These are phyloP conservation scores for Platerodrilus igneus DNA, from an alignment of 2,888 invertebrate species.

Conservation along the genomic window DNA sequence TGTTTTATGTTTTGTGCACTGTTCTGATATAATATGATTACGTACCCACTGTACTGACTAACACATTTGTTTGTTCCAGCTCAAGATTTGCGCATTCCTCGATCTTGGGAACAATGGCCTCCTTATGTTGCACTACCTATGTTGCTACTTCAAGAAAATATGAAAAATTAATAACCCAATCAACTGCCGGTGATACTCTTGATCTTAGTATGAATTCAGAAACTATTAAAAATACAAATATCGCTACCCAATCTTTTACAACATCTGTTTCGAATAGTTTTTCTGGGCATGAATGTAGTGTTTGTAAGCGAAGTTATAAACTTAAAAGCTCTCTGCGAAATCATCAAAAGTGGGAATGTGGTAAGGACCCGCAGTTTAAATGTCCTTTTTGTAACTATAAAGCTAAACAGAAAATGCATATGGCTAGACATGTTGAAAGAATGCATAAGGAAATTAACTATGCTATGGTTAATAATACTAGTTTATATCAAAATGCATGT, in stretches of 20 bases:
- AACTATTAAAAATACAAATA: background rate
- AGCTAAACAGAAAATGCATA: conserved; percentile 81
- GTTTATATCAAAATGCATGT: too few relatives aligned
- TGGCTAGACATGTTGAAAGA: conserved; percentile 75
- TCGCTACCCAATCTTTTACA: background rate
- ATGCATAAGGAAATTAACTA: conserved; percentile 62
- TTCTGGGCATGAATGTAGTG: conserved; percentile 69
- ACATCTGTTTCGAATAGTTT: conserved; percentile 21
- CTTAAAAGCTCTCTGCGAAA: conserved; percentile 79
- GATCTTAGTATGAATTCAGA: conserved; percentile 31
- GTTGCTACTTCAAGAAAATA: conserved; percentile 56
- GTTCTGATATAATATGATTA: too few relatives aligned
- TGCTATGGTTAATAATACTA: conserved; percentile 40
- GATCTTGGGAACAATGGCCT: conserved; percentile 70
- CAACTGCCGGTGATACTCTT: conserved; percentile 29
- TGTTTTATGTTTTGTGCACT: too few relatives aligned
- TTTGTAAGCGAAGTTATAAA: conserved; percentile 81
- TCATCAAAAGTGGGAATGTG: conserved; percentile 83
- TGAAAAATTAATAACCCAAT: conserved; percentile 46
- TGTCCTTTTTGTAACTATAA: conserved; percentile 80
- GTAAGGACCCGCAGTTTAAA: conserved; percentile 78
- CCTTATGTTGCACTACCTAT: conserved; percentile 69
- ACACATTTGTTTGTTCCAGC: conserved; percentile 51
- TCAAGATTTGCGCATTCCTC: conserved; percentile 66
- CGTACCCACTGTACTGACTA: too few relatives aligned